Evolutionary conservation across 2,113 vertebrate genomes (phyloP).

Genomic region (Cebidichthys violaceus): DNA sequence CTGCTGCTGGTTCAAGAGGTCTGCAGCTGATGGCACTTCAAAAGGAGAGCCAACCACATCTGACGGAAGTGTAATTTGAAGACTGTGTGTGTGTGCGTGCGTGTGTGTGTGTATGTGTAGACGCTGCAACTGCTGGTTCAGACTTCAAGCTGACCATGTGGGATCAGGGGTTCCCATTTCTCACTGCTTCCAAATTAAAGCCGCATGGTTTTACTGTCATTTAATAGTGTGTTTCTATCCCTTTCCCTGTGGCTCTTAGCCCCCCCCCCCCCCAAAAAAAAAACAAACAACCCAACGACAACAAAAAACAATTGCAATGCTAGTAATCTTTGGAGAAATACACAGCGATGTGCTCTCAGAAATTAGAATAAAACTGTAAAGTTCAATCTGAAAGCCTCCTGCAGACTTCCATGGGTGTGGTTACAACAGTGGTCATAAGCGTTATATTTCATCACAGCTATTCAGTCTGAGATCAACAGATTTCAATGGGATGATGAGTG

Average conservation of each 20-base stretch:
- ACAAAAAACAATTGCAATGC: not conserved
- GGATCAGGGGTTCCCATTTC: conserved; percentile 66
- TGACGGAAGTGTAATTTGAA: conserved; percentile 69
- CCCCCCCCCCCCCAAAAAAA: not conserved
- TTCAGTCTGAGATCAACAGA: conserved; percentile 11
- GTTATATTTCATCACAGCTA: not conserved
- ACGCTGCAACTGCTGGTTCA: conserved; percentile 68
- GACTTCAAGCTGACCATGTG: conserved; percentile 68
- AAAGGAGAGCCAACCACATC: conserved; percentile 67
- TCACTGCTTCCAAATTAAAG: conserved; percentile 54
- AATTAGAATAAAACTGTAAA: not conserved
- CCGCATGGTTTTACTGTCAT: conserved; percentile 44
- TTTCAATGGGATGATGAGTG: conserved; percentile 35
- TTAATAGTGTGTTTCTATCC: conserved; percentile 21
- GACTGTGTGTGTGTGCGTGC: conserved; percentile 11
- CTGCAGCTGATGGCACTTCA: conserved; percentile 58
- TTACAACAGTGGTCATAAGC: not conserved
- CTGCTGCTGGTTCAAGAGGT: conserved; percentile 46
- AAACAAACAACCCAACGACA: too few species aligned
- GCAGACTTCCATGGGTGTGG: not conserved
- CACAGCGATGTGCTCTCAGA: not conserved
- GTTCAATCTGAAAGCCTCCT: not conserved
- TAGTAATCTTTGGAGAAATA: not conserved
- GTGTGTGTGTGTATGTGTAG: conserved; percentile 3
- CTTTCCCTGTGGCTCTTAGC: not conserved